phyloP scores from a whole-genome alignment of 2,797 vertebrate genomes.

The Spinus olivaceus region DNA sequence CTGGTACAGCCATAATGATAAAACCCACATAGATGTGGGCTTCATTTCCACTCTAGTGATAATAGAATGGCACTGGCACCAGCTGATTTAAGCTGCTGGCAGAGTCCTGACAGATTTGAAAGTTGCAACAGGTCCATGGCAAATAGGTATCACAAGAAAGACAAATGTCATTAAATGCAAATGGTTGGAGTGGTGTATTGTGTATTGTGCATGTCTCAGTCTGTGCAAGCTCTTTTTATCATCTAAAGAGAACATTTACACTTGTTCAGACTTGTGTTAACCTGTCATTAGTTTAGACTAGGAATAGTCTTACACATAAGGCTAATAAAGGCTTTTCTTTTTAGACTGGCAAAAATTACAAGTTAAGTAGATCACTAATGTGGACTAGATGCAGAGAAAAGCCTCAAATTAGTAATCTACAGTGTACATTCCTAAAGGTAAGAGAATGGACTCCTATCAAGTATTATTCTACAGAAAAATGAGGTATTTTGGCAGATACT shows the following conservation, averaged over 20 bases:
- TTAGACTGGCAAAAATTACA: not conserved
- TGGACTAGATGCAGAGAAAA: not conserved
- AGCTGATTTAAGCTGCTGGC: not conserved
- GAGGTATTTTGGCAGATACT: not conserved
- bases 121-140: not conserved
- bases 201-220: not conserved
- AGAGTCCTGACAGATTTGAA: not conserved
- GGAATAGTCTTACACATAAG: not conserved
- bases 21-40: not conserved
- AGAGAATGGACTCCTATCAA: not conserved
- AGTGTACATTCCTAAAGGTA: fast-evolving
- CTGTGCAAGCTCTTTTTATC: not conserved
- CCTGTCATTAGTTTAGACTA: not conserved
- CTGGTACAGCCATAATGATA: not conserved
- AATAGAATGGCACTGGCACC: not conserved
- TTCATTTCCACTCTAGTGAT: not conserved
- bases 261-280: not conserved
- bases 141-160: not conserved
- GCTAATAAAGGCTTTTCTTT: not conserved
- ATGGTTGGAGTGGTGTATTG: not conserved
- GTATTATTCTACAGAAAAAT: not conserved
- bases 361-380: not conserved
- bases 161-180: not conserved
- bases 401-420: not conserved
- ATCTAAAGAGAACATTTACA: not conserved